These are phyloP conservation scores for Ganaspis sp. DNA, from an alignment of 1,140 invertebrate genomes.

Conservation along the genomic window DNA sequence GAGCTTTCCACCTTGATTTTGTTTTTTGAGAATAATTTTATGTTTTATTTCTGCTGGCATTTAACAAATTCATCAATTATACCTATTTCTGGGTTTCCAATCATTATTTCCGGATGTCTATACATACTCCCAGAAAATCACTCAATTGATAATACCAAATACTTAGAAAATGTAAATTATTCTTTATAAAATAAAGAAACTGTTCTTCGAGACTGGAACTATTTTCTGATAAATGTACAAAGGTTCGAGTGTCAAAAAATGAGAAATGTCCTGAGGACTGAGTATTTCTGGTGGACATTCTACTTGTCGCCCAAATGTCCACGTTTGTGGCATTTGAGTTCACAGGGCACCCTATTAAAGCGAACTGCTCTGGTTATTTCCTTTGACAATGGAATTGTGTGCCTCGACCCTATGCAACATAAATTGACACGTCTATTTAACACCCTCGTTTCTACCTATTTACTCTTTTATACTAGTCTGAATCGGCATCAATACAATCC, in stretches of 20 bases:
- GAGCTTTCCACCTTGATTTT: too few relatives aligned
- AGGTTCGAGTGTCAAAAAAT: background rate
- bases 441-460: slow-evolving; percentile 30
- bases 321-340: slow-evolving; percentile 24
- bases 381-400: slow-evolving; percentile 28
- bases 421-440: slow-evolving; percentile 30
- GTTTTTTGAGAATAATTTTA: too few relatives aligned
- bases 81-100: too few relatives aligned
- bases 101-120: too few relatives aligned
- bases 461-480: background rate
- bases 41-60: too few relatives aligned
- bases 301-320: slow-evolving; percentile 27
- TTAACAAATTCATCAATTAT: too few relatives aligned
- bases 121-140: too few relatives aligned
- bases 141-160: too few relatives aligned
- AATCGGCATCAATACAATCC: slow-evolving; percentile 1
- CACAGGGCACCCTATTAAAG: slow-evolving; percentile 24
- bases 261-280: background rate
- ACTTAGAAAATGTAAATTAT: too few relatives aligned
- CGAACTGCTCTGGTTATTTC: slow-evolving; percentile 28
- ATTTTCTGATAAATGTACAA: background rate
- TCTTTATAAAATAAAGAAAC: too few relatives aligned
- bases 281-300: slow-evolving; percentile 1
- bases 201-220: background rate
- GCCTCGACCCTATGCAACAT: slow-evolving; percentile 24